Percentiles rank a stretch among this genome's conserved stretches.
These are phyloP conservation scores for Epicampocera succincta DNA, from an alignment of 2,888 invertebrate genomes.

Conservation along the genomic window DNA sequence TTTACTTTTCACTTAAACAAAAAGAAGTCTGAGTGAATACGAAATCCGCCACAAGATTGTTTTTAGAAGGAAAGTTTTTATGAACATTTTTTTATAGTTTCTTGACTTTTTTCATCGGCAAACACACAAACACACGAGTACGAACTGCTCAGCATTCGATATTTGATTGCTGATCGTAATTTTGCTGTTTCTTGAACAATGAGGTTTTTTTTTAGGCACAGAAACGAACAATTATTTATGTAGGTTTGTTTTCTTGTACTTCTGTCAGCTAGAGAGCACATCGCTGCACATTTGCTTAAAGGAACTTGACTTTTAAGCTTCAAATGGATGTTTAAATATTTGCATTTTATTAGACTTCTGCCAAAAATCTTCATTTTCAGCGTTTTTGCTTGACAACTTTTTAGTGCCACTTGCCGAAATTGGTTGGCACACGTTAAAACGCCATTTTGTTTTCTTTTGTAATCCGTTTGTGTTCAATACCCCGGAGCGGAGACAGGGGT, in stretches of 20 bases:
- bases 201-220: slow-evolving; percentile 3
- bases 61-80: slow-evolving; percentile 53
- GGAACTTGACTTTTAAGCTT: not conserved
- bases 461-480: no score
- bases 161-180: slow-evolving; percentile 27
- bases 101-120: slow-evolving; percentile 3
- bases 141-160: slow-evolving; percentile 31
- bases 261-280: not conserved
- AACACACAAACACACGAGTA: not conserved
- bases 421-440: no score
- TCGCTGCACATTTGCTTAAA: not conserved
- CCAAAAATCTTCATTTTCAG: no score
- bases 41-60: slow-evolving; percentile 25
- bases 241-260: not conserved
- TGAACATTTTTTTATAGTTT: slow-evolving; percentile 29
- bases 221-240: slow-evolving; percentile 3
- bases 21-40: slow-evolving; percentile 1
- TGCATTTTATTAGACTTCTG: no score
- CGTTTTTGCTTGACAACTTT: no score
- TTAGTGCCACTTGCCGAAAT: no score
- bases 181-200: slow-evolving; percentile 16
- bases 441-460: no score
- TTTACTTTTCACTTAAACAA: slow-evolving; percentile 17
- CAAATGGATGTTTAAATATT: no score
- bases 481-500: no score